A percentile compares a stretch with the other conserved stretches of the same genome.
phyloP scores from a whole-genome alignment of 2,797 vertebrate genomes.

The Antennarius maculatus region DNA sequence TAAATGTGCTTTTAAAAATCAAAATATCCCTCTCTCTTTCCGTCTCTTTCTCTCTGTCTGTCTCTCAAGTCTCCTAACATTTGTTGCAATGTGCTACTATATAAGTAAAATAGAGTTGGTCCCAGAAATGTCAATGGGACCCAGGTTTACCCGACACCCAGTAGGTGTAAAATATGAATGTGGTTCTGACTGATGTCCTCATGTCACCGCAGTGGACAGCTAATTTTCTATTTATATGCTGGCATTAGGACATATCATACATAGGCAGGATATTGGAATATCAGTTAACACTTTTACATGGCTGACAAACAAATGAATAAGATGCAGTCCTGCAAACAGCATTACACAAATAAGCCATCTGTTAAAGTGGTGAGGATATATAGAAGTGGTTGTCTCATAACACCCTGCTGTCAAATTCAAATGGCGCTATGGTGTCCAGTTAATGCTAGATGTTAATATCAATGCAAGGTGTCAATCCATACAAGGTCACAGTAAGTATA shows the following conservation, averaged over 20 bases:
- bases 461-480: too few relatives aligned
- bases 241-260: constrained; percentile 56
- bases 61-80: too few relatives aligned
- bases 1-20: too few relatives aligned
- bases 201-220: constrained; percentile 16
- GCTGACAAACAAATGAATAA: constrained; percentile 37
- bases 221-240: constrained; percentile 62
- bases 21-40: too few relatives aligned
- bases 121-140: too few relatives aligned
- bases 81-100: too few relatives aligned
- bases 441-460: too few relatives aligned
- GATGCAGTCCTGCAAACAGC: constrained; percentile 47
- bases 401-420: too few relatives aligned
- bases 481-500: too few relatives aligned
- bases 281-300: constrained; percentile 44
- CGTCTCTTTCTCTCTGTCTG: too few relatives aligned
- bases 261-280: constrained; percentile 51
- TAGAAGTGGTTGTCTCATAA: not conserved
- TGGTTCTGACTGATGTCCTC: not conserved
- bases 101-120: too few relatives aligned
- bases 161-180: constrained; percentile 9
- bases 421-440: too few relatives aligned
- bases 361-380: constrained; percentile 11
- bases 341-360: constrained; percentile 21
- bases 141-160: not conserved